Base-by-base conservation (phyloP, 2,113 vertebrate species). In the Cygnus atratus region DNA sequence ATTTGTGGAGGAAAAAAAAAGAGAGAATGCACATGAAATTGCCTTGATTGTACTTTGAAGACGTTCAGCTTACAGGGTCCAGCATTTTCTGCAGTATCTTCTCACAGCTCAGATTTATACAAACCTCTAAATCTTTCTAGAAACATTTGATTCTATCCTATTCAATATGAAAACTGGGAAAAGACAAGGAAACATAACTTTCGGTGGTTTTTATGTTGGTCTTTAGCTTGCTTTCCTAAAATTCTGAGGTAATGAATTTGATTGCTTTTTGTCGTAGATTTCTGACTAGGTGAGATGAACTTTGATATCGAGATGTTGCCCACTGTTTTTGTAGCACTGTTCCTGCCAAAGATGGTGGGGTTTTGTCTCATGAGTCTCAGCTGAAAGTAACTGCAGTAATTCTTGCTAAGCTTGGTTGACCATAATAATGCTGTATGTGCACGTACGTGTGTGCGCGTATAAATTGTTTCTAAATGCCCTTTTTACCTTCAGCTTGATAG, bases 331-430 rank as follows among this genome's bases (percentile, higher is more conserved):
- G 41, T 86, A 72, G 25, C 33, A 35, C 41, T 88, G 10, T 14
- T 92, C 3, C 39, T 72, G 48, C 58, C 11, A 65, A 28, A 82
- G n/a, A 61, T 84, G 39, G 13, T 61, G 33, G 26, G 20, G 39
- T 79, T 87, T 89, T 74, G 94, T 35, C 71, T 87, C 0, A 1
- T 46, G 46, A 94, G n/a, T 84, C 68, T 93, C 6, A 54, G 68
- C 76, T 92, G 86, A 92, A 92, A 94, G 80, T 71, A 88, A 55
- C 55, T 55, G 25, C 37, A 84, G 68, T 86, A 94, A 74, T 88
- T 93, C 76, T 73, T 90, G 19, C 55, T 88, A 67, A 86, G 37
- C 67, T 85, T 87, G 35, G 3, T 63, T 91, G 62, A 54, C 62
- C 22, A 8, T 62, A 48, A 25, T 65, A 74, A 68, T 75, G 28